Evolutionary conservation across 2,113 vertebrate species (phyloP), one percentile per base, ranked within the genome.

Genomic region (Leuciscus idus): DNA sequence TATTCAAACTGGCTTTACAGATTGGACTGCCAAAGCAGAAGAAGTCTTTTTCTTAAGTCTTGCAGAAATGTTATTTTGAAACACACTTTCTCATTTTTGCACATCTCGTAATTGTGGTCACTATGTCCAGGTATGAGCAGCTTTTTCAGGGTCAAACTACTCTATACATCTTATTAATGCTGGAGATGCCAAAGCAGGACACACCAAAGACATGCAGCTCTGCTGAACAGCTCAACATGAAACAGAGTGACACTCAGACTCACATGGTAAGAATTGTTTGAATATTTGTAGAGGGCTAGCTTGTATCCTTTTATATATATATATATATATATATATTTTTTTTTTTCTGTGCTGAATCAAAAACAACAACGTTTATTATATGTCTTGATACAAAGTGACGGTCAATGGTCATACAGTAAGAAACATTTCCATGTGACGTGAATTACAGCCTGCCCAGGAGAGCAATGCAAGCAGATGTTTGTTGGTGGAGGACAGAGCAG

Each of bases 131-230:
- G 17, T 83, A 84, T 28, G 17, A 26, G 0, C 83, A 26, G 0
- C 83, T 84, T 61, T 92, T 94, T 92, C 78, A 88, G 15, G 81
- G 33, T 0, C 85, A 93, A 85, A 84, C 89, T 0, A 86, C 86
- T 75, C 61, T 75, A 33, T 89, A 93, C 33, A 28, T 94, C 75
- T 88, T 91, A 68, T 87, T 83, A 74, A 79, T 95, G 89, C 87
- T 87, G 0, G 80, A 78, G 17, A 70, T 61, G 6, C 68, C 72
- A 0, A 83, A 79, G 3, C 43, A 70, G 36, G 83, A 81, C 23
- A 81, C 85, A 36, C 68, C 26, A 74, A 79, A 48, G 9, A 6
- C 83, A 6, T 62, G 39, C 74, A 5, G 46, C 48, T 28, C 13
- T 30, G 19, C 11, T 39, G 33, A 75, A 46, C 57, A 13, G 26